phyloP scores from a whole-genome alignment of 2,797 vertebrate genomes.

The Poecilia gillii region DNA sequence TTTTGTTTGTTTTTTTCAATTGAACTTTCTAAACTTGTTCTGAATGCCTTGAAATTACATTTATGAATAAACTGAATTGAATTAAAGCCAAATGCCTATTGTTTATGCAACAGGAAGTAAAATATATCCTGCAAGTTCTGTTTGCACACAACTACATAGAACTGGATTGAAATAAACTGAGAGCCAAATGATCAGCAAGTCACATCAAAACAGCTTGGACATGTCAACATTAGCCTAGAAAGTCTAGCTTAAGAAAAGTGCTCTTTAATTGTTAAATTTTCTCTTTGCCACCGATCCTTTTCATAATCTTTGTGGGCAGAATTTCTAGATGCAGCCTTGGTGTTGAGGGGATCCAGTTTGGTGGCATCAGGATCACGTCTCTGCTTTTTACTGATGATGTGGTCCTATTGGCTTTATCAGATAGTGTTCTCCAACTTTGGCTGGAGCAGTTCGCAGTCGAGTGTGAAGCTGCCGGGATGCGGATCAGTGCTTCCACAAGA shows the following conservation, averaged over 20 bases:
- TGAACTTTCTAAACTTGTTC: background rate
- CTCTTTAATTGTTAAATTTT: background rate
- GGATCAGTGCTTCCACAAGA: too few relatives aligned
- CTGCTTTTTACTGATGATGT: too few relatives aligned
- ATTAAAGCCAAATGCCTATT: background rate
- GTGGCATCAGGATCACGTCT: too few relatives aligned
- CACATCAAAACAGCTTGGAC: background rate
- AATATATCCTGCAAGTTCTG: background rate
- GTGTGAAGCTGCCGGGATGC: too few relatives aligned
- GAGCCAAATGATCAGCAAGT: background rate
- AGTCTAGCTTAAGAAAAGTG: background rate
- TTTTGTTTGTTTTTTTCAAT: background rate
- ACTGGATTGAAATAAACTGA: background rate
- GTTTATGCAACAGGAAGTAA: background rate
- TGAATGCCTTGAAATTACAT: background rate
- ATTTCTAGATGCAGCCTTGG: too few relatives aligned
- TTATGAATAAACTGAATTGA: background rate
- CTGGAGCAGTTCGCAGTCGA: too few relatives aligned
- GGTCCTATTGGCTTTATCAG: too few relatives aligned
- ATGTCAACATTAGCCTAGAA: background rate
- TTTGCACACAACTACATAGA: background rate
- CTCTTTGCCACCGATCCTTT: too few relatives aligned
- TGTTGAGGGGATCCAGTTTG: too few relatives aligned
- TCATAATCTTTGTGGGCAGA: too few relatives aligned
- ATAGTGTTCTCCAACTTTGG: too few relatives aligned